Percentiles rank a stretch among this genome's conserved stretches.
These are phyloP conservation scores for Amphipoea oculea DNA, from an alignment of 2,888 invertebrate species.

Conservation along the genomic window DNA sequence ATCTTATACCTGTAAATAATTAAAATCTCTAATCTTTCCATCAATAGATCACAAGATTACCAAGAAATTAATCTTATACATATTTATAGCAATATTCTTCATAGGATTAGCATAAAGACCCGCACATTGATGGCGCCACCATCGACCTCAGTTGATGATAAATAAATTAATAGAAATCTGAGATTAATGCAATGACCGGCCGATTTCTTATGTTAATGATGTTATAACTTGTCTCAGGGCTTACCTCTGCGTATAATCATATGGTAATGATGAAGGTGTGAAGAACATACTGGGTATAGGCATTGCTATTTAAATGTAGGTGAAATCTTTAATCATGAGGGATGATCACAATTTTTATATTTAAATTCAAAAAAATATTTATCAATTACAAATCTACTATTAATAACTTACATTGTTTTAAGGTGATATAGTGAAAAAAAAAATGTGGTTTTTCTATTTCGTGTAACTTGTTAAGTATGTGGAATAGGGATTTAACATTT, in stretches of 20 bases:
- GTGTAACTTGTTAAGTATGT: too few relatives aligned
- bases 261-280: constrained; percentile 18
- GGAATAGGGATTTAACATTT: too few relatives aligned
- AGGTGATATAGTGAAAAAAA: too few relatives aligned
- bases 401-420: neutral
- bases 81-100: constrained; percentile 52
- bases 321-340: neutral
- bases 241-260: constrained; percentile 13
- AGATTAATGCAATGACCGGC: constrained; percentile 25
- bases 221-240: constrained; percentile 13
- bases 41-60: constrained; percentile 39
- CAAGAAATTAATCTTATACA: constrained; percentile 43
- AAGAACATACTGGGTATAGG: neutral
- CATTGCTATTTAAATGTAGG: neutral
- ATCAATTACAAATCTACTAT: too few relatives aligned
- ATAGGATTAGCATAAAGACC: constrained; percentile 41
- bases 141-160: constrained; percentile 4
- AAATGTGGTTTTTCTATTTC: too few relatives aligned
- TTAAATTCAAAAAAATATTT: too few relatives aligned
- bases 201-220: constrained; percentile 44
- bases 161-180: constrained; percentile 49
- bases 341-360: neutral
- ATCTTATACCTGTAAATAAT: constrained; percentile 1
- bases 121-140: constrained; percentile 26
- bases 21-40: constrained; percentile 14